Evolutionary conservation across 2,797 vertebrate species (phyloP).

Genomic region (Petrocephalus sullivani): DNA sequence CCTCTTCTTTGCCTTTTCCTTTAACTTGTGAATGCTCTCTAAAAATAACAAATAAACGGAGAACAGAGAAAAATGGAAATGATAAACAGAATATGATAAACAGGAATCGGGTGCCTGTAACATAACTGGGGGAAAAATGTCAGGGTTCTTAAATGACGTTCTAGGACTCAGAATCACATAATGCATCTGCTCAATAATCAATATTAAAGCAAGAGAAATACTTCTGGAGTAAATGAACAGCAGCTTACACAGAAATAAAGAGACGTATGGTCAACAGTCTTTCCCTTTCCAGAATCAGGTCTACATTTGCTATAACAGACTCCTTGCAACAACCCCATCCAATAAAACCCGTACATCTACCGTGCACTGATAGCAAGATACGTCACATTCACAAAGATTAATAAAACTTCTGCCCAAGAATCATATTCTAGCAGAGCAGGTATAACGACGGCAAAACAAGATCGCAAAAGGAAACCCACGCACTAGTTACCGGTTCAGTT

Average conservation of each 20-base stretch:
- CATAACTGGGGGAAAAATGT: not conserved
- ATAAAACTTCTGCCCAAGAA: not conserved
- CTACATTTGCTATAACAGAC: not conserved
- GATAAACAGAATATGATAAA: not conserved
- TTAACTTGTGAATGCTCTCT: slow-evolving; percentile 96
- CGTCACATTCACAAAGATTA: not conserved
- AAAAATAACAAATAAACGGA: not conserved
- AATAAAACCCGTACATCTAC: not conserved
- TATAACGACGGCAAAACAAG: not conserved
- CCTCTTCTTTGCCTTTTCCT: slow-evolving; percentile 92
- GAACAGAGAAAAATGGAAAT: not conserved
- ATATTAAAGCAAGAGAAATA: not conserved
- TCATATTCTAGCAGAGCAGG: not conserved
- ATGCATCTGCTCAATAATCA: not conserved
- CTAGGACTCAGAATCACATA: not conserved
- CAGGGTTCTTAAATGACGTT: not conserved
- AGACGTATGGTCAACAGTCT: not conserved
- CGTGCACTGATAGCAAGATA: not conserved
- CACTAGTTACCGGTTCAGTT: not conserved
- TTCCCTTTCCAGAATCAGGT: not conserved
- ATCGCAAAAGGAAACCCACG: not conserved
- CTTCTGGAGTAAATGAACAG: not conserved
- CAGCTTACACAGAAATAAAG: not conserved
- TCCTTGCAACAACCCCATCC: not conserved
- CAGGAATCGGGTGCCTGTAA: not conserved